Base-by-base conservation (phyloP, 2,888 invertebrate genomes). In the Apotomis turbidana region DNA sequence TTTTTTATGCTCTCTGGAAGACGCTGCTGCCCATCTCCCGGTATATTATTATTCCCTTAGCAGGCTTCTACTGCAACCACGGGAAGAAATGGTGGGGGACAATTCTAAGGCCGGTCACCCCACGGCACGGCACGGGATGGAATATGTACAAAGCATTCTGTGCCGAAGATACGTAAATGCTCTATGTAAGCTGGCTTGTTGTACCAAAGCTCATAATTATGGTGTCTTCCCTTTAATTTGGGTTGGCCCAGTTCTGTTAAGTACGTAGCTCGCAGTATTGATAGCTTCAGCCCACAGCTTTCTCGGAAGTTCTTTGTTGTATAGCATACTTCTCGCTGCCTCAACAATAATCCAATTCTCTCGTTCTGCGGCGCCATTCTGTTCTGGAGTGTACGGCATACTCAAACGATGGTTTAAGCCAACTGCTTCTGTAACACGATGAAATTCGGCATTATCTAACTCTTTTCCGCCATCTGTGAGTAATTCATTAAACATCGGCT, bases 341-440 rank as follows among this genome's bases (percentile, higher is more conserved):
- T 85, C 85, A 6, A 85, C 77, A 13, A 85, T 74, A 57, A 81
- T 85, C 70, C 82, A 75, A 74, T 80, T 88, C 71, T 85, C 81
- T 9, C 84, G 75, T 68, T 86, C 85, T 0, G 82, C 81, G 67
- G 76, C 74, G 4, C 85, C 84, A 76, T 88, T 89, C 75, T 87
- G 84, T 75, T 86, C 79, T 4, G 86, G 84, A 9, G 83, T 83
- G 72, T 83, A 84, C 3, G 78, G 72, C 0, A 80, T 80, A 8
- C 77, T 72, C 0, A 62, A 78, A 75, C 84, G 80, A 62, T 84
- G 82, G 15, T 54, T 3, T 54, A 54, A 54, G 54, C 54, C 54
- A 54, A 54, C n/a, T 54, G 54, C 54, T 54, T 54, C 54, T 54
- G 54, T 54, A 6, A 54, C 15, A 54, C 54, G 54, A 54, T 15